A percentile compares a stretch with the other conserved stretches of the same genome.
phyloP scores from a whole-genome alignment of 2,888 invertebrate species.

The Eledona agricola region DNA sequence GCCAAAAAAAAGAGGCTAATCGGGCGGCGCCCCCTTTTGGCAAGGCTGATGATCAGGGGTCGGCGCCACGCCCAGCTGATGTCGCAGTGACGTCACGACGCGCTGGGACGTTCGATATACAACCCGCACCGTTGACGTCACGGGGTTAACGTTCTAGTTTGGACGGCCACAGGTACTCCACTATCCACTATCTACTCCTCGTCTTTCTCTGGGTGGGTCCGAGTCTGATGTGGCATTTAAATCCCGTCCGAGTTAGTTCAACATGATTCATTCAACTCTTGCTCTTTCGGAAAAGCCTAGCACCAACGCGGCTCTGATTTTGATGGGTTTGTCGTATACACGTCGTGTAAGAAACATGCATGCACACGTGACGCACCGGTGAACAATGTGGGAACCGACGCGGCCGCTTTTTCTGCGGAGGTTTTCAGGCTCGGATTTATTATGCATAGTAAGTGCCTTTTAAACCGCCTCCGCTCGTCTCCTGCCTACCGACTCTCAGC shows the following conservation, averaged over 20 bases:
- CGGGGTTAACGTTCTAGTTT: slow-evolving; percentile 55
- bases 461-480: slow-evolving; percentile 39
- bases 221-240: slow-evolving; percentile 20
- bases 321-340: neutral
- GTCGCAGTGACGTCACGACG: slow-evolving; percentile 60
- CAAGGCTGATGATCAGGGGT: slow-evolving; percentile 29
- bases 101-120: slow-evolving; percentile 58
- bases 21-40: slow-evolving; percentile 39
- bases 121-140: slow-evolving; percentile 55
- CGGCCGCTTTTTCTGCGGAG: slow-evolving; percentile 2
- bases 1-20: too few species aligned
- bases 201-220: too few species aligned
- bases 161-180: slow-evolving; percentile 33
- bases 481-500: slow-evolving; percentile 20
- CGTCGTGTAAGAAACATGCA: too few species aligned
- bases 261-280: slow-evolving; percentile 26
- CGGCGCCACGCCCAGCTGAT: slow-evolving; percentile 62
- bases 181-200: slow-evolving; percentile 20
- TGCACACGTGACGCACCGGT: too few species aligned
- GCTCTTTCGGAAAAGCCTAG: too few species aligned
- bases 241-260: too few species aligned
- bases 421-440: slow-evolving; percentile 14
- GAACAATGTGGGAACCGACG: too few species aligned
- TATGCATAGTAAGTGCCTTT: slow-evolving; percentile 41
- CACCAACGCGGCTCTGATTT: too few species aligned